Percentiles rank a stretch among this genome's conserved stretches.
Evolutionary conservation across 2,113 vertebrate genomes (phyloP).

Genomic region (Daubentonia madagascariensis): DNA sequence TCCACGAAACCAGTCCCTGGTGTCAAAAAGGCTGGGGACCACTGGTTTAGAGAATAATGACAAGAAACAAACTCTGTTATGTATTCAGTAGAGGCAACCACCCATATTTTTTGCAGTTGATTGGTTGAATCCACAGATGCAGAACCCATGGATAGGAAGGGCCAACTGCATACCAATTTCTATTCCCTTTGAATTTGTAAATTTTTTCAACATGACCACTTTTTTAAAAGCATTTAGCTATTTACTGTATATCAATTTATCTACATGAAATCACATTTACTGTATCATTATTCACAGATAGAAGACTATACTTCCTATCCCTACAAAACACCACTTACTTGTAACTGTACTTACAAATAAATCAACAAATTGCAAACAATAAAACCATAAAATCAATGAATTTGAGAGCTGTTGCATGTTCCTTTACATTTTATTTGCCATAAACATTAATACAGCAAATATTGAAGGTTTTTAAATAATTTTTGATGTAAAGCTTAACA

Average conservation of each 20-base stretch:
- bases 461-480: slow-evolving; percentile 19
- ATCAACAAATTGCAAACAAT: neutral
- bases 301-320: neutral
- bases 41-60: neutral
- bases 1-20: too few relatives aligned
- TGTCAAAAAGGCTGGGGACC: too few relatives aligned
- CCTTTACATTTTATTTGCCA: slow-evolving; percentile 62
- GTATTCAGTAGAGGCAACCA: neutral
- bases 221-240: neutral
- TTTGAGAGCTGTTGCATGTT: neutral
- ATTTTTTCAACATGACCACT: neutral
- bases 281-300: neutral
- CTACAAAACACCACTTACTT: neutral
- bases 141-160: neutral
- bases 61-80: neutral
- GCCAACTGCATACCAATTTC: neutral
- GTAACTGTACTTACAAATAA: neutral
- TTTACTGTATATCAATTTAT: neutral
- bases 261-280: neutral
- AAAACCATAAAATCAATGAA: slow-evolving; percentile 7
- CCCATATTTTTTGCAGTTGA: neutral
- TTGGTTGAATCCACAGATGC: neutral
- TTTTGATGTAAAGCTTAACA: slow-evolving; percentile 70
- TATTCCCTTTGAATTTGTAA: neutral
- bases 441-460: slow-evolving; percentile 54